Evolutionary conservation across 1,140 invertebrate genomes (phyloP), one percentile per base, ranked within the genome.

Genomic region (Hetaerina americana): DNA sequence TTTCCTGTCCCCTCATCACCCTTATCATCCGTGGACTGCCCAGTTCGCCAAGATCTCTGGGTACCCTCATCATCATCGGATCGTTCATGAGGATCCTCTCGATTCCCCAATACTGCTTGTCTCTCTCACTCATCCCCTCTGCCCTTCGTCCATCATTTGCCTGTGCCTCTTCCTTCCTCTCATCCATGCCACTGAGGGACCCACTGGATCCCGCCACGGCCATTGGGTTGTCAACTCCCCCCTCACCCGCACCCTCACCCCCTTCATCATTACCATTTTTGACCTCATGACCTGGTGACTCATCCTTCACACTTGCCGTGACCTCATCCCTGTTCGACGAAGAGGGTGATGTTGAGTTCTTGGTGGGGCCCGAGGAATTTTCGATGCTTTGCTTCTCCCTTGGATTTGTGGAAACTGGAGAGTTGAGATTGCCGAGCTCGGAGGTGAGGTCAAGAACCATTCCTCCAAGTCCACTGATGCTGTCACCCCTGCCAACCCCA

Each of bases 391-490:
- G 40, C 10, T 57, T 57, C 15, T 57, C 40, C 15, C 22, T 57
- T 57, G 40, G 40, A 12, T 57, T 57, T 57, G 40, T 18, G 22
- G 40, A 57, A 18, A 12, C 40, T 57, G 40, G 49, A 6, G 22
- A 6, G 2, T 26, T 57, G 25, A 29, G 22, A 24, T 29, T 69
- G 1, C 74, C 74, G 10, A 74, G 28, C 10, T 74, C 74, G 15
- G 74, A 49, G 8, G 74, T 74, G 5, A 74, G 70, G 28, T 74
- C 74, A 12, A 73, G 69, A 3, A 66, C 70, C 74, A 74, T 74
- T 26, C 74, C 74, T 0, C 72, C 72, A 5, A 57, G 15, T 5
- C 40, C 40, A 18, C 40, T n/a, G 3, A 57, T 12, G 10, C 40
- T 57, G 22, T 1, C 10, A 57, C 40, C 22, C 10, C 40, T n/a